Evolutionary conservation across 2,797 vertebrate genomes (phyloP), one percentile per base, ranked within the genome.

Genomic region (Lemur catta): DNA sequence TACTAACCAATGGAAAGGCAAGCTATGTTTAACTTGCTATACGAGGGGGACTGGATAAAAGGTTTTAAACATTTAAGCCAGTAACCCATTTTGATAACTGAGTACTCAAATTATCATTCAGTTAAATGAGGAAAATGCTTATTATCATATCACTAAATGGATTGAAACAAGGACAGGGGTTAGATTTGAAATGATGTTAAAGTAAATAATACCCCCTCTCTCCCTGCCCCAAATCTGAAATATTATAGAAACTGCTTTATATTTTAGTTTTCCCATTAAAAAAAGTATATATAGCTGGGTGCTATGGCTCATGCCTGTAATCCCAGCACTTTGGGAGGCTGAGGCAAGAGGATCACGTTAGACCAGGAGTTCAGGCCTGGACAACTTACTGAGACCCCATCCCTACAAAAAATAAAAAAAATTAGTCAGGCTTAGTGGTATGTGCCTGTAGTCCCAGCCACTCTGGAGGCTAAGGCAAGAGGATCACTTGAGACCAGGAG

Each of bases 91-190:
- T 59, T 75, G 46, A 85, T 89, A 65, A 95, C 76, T 41, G 26
- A 92, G 35, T 55, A 84, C 33, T 35, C 46, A 84, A 85, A 93
- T 80, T 89, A 95, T 61, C 72, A 74, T 89, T 94, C n/a, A 74
- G 50, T 43, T 78, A 75, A 86, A 71, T 80, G 30, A 90, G 86
- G 46, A 76, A 93, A 95, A 87, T 28, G 46, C 43, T 76, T 82
- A 11, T 55, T 30, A 78, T 80, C n/a, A 88, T 84, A 79, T 57
- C 59, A 88, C n/a, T 84, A 71, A 84, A 65, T 59, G 14, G 52
- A 43, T 55, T 91, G 69, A 91, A 89, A 91, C 18, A 84, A 71
- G 41, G 26, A 69, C 2, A 10, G 35, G 4, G n/a, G 48, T 46
- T 84, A 76, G 26, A 84, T 92, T 30, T 69, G 20, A 94, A 79